Evolutionary conservation across 2,113 vertebrate species (phyloP), one percentile per base, ranked within the genome.

Genomic region (Odobenus rosmarus): DNA sequence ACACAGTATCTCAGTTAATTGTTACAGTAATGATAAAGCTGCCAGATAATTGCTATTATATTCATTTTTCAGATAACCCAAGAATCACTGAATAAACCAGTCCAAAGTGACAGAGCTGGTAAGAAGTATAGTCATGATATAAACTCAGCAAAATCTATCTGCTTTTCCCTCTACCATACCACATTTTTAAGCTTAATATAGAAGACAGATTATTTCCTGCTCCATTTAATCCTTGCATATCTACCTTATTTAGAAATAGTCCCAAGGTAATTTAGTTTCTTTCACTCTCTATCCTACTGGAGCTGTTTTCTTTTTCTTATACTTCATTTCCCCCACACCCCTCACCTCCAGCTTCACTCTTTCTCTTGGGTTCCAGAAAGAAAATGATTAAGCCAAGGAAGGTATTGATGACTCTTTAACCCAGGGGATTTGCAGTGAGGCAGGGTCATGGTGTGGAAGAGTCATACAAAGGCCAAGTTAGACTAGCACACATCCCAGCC

Each of bases 221-320:
- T 89, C 86, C 80, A 33, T 90, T 95, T 86, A 31, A 33, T 69
- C 33, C n/a, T 81, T 51, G 31, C 59, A 28, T 42, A 94, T 82
- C 91, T 92, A 53, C 42, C 21, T 86, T 88, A 86, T 69, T 86
- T 88, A 76, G 57, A 91, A 93, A 93, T 23, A 71, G 19, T 53
- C 62, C 64, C 49, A 24, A 59, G 31, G 57, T 19, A 9, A 76
- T 49, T 88, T 88, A 39, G 19, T 49, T 97, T 72, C 77, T 93
- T 86, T 26, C 39, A 21, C 51, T n/a, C 55, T 90, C 49, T 85
- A 74, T 46, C 53, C 64, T 74, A 10, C 84, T 72, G 72, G 23
- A 82, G 57, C 31, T 96, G 49, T 81, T 93, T 77, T 79, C 26
- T 79, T 57, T 91, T 80, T 93, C 57, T 93, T 86, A 90, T 88